Base-by-base conservation (phyloP, 2,797 vertebrate genomes). In the Erpetoichthys calabaricus region DNA sequence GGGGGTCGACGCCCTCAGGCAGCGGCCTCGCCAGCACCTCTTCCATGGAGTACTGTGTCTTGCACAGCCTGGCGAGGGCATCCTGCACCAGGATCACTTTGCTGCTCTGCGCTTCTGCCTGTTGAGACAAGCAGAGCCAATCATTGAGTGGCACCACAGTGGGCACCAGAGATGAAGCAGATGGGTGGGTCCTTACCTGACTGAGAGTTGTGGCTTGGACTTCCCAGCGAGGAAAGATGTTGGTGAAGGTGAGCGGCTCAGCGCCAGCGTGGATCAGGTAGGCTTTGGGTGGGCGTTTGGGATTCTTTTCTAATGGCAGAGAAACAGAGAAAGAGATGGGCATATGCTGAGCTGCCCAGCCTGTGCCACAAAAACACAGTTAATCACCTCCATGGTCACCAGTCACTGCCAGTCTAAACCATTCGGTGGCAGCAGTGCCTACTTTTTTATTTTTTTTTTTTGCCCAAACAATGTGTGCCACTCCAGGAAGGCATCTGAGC, bases 171-270 rank as follows among this genome's bases (percentile, higher is more conserved):
- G 41, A n/a, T 9, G 3, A n/a, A 4, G 50, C 9, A 51, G 9
- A 51, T 41, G 50, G 9, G 50, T 4, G 41, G 41, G 41, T 51
- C 41, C 3, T 47, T 67, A 87, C 86, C 82, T 76, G 75, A 56
- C 65, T 52, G 61, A 63, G 58, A 47, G 65, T 56, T 58, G 58
- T 65, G 8, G 60, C 61, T 58, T 60, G 74, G 65, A 55, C 76
- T 70, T 86, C 84, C 86, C 86, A 89, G 59, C 61, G 65, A 1
- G 86, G 83, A 67, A 88, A 89, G 60, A 88, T 67, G 45, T 89
- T 89, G 49, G 85, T 88, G 72, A 89, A 89, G 63, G 85, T 88
- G 45, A 87, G 70, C 60, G 87, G 87, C 58, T 88, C 87, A 0
- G 63, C 64, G 3, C 83, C 83, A 60, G 83, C 80, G 1, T 67